A percentile compares a stretch with the other conserved stretches of the same genome.
These are phyloP conservation scores for Anneissia japonica DNA, from an alignment of 35 echinoderm and acorn worm species.

Conservation along the genomic window DNA sequence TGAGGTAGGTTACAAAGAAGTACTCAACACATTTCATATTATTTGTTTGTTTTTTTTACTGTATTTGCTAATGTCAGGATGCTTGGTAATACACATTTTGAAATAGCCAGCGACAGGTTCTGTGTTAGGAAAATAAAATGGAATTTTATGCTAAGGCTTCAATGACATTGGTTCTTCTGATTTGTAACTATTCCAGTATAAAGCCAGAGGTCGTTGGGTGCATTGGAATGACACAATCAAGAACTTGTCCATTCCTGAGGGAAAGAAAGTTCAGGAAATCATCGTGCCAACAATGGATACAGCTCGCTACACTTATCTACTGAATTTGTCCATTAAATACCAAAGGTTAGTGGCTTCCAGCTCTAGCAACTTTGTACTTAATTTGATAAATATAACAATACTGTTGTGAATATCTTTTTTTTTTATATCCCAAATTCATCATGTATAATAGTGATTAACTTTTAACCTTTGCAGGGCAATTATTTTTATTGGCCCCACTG, in stretches of 20 bases:
- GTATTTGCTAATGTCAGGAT: neutral
- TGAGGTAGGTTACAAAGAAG: slow-evolving; percentile 55
- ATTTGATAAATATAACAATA: too few relatives aligned
- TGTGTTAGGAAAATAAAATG: too few relatives aligned
- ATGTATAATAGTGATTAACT: too few relatives aligned
- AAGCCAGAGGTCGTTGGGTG: slow-evolving; percentile 90
- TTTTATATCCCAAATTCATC: too few relatives aligned
- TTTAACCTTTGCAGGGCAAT: slow-evolving; percentile 51
- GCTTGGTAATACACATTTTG: neutral
- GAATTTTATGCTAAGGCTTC: too few relatives aligned
- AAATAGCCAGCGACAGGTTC: neutral
- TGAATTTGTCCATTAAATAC: slow-evolving; percentile 90
- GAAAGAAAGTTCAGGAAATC: slow-evolving; percentile 82
- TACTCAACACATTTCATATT: neutral
- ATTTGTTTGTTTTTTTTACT: too few relatives aligned
- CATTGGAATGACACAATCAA: slow-evolving; percentile 92
- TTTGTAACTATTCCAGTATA: slow-evolving; percentile 85
- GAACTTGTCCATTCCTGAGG: slow-evolving; percentile 41
- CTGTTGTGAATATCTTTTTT: too few relatives aligned
- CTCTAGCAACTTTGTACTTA: too few relatives aligned
- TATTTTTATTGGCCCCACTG: slow-evolving; percentile 92
- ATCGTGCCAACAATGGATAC: slow-evolving; percentile 98
- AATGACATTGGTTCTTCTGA: too few relatives aligned
- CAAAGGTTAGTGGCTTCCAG: slow-evolving; percentile 60
- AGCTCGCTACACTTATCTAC: slow-evolving; percentile 82